Evolutionary conservation across 1,140 invertebrate species (phyloP).

Genomic region (Habropoda laboriosa): DNA sequence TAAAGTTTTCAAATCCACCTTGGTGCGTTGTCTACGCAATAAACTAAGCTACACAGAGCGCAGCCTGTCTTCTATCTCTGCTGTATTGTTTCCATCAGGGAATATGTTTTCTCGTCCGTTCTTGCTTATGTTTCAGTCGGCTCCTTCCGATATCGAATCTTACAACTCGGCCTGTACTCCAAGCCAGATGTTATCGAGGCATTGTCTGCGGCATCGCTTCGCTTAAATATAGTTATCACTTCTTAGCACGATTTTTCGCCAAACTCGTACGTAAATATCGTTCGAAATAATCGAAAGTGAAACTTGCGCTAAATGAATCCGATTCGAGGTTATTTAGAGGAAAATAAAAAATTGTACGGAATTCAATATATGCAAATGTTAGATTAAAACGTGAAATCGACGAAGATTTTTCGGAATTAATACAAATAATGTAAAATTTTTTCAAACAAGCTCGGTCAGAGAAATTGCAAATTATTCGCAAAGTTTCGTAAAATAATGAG

Average conservation of each 20-base stretch:
- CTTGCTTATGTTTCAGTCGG: slow-evolving; percentile 22
- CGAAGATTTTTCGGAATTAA: no score
- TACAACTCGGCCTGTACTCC: not conserved
- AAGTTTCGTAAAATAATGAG: no score
- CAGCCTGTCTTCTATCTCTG: slow-evolving; percentile 29
- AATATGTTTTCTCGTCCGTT: slow-evolving; percentile 38
- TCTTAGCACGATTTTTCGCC: not conserved
- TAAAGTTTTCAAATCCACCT: not conserved
- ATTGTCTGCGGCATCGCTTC: slow-evolving; percentile 37
- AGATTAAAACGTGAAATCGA: no score
- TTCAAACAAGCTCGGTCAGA: no score
- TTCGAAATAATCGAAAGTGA: no score
- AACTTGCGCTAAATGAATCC: not conserved
- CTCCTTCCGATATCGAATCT: slow-evolving; percentile 22
- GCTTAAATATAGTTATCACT: slow-evolving; percentile 33
- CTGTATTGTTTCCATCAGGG: slow-evolving; percentile 39
- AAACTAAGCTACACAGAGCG: slow-evolving; percentile 6
- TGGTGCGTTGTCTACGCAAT: not conserved
- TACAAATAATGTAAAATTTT: no score
- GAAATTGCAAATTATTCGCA: no score
- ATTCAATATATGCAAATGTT: no score
- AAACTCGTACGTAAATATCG: not conserved
- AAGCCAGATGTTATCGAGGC: slow-evolving; percentile 29
- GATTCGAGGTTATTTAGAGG: not conserved
- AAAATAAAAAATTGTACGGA: not conserved